Evolutionary conservation across 1,140 invertebrate species (phyloP).

Genomic region (Drosophila obscura): DNA sequence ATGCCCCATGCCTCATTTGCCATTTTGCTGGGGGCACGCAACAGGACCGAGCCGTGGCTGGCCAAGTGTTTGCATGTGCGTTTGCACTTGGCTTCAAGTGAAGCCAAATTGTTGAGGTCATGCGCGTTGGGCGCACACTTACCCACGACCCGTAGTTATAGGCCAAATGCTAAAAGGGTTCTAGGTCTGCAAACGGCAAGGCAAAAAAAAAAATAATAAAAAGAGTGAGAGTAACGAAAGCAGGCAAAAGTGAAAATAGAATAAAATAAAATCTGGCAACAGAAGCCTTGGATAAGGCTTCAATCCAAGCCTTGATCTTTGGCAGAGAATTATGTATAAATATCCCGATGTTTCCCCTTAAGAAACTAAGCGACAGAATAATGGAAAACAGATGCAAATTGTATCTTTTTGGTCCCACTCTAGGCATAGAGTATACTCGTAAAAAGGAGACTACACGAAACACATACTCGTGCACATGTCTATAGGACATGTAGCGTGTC

Average conservation of each 20-base stretch:
- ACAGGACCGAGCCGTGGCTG: constrained; percentile 53
- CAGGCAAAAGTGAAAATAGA: too few species aligned
- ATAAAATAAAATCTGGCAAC: too few species aligned
- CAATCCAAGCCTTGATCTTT: too few species aligned
- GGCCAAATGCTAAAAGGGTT: constrained; percentile 61
- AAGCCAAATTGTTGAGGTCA: constrained; percentile 78
- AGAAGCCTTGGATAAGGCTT: too few species aligned
- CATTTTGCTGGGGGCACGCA: constrained; percentile 63
- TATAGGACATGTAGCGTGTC: constrained; percentile 58
- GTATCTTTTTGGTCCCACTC: too few species aligned
- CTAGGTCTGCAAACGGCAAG: constrained; percentile 17
- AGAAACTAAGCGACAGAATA: too few species aligned
- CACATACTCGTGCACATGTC: too few species aligned
- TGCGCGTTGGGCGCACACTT: constrained; percentile 77
- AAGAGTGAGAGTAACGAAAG: background rate
- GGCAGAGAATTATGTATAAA: too few species aligned
- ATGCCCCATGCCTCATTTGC: constrained; percentile 17
- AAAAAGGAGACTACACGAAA: too few species aligned
- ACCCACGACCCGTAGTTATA: constrained; percentile 38
- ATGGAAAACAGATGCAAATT: too few species aligned
- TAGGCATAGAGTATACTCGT: too few species aligned
- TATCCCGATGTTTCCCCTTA: too few species aligned
- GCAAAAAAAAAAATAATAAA: background rate
- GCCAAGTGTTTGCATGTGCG: constrained; percentile 59
- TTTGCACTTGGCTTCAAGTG: constrained; percentile 66